Base-by-base conservation (phyloP, 23 tunicate species). In the Trididemnum nubilum region DNA sequence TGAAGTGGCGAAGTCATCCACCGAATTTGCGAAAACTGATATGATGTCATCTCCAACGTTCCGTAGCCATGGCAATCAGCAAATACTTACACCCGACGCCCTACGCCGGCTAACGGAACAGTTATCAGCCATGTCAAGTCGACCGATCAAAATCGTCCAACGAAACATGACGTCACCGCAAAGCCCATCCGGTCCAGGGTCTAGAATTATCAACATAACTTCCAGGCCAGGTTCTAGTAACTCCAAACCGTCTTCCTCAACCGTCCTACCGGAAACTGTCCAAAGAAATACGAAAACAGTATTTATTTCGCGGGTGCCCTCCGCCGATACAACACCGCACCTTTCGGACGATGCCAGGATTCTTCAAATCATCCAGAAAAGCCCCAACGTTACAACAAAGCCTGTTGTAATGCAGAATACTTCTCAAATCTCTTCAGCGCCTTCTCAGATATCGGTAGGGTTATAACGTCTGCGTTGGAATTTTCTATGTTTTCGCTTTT, bases 131-230 rank as follows among this genome's bases (percentile, higher is more conserved):
- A 84, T 73, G 40, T 87, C 91, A 4, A 87, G 77, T 52, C 91
- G 91, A 1, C 85, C 91, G 27, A 87, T 87, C 76, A 87, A 87
- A 73, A 87, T 87, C 75, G 82, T 87, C 39, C 91, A 87, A 4
- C 89, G 74, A 9, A 67, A 67, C 38, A 33, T 67, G 18, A 28
- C 79, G 32, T 5, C 79, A 19, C 31, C 79, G 60, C 59, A 9
- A 58, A 73, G 26, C 18, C 28, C 59, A 5, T 39, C 60, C 31
- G 40, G 40, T 12, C 19, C 7, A n/a, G 71, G 71, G 24, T 70
- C 75, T 4, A 21, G 75, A 25, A 37, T 70, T 33, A 70, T 70
- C 37, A 70, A 70, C n/a, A 70, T 70, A 36, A 70, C 75, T 2
- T 9, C 75, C n/a, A 36, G 44, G 5, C 75, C 75, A 3, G n/a